Percentiles rank a stretch among this genome's conserved stretches.
Conservation (phyloP, 2,888 invertebrate species). For the Drosophila dives region DNA sequence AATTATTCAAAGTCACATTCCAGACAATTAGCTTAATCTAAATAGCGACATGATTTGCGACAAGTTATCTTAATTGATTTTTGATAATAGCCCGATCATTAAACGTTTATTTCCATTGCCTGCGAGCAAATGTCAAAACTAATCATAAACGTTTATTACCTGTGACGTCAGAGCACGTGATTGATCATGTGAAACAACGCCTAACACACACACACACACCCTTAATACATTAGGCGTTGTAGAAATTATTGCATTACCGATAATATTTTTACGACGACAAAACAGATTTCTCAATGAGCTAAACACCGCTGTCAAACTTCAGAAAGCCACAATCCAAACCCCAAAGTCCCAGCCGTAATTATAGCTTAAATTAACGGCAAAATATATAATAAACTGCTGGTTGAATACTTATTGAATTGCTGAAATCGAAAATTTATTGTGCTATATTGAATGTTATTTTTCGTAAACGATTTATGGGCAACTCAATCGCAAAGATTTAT, state of each 20-base stretch:
- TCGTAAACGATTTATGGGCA: slow-evolving; percentile 52
- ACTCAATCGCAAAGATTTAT: slow-evolving; percentile 44
- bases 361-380: slow-evolving; percentile 34
- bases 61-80: slow-evolving; percentile 78
- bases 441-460: slow-evolving; percentile 18
- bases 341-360: slow-evolving; percentile 34
- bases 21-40: slow-evolving; percentile 68
- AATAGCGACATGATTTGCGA: slow-evolving; percentile 66
- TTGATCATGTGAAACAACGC: slow-evolving; percentile 73
- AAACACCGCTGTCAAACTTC: slow-evolving; percentile 16
- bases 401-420: slow-evolving; percentile 11
- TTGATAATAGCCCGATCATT: slow-evolving; percentile 65
- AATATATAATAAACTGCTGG: slow-evolving; percentile 1
- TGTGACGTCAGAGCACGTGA: slow-evolving; percentile 80
- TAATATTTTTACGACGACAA: slow-evolving; percentile 68
- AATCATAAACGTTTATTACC: slow-evolving; percentile 17
- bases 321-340: slow-evolving; percentile 7
- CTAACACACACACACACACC: slow-evolving; percentile 9
- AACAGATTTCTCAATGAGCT: slow-evolving; percentile 76
- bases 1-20: slow-evolving; percentile 57
- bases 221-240: slow-evolving; percentile 30
- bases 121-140: slow-evolving; percentile 33
- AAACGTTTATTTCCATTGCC: slow-evolving; percentile 43
- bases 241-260: slow-evolving; percentile 65
- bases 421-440: slow-evolving; percentile 34